Base-by-base conservation (phyloP, 2,797 vertebrate species). In the Molossus alvarezi region DNA sequence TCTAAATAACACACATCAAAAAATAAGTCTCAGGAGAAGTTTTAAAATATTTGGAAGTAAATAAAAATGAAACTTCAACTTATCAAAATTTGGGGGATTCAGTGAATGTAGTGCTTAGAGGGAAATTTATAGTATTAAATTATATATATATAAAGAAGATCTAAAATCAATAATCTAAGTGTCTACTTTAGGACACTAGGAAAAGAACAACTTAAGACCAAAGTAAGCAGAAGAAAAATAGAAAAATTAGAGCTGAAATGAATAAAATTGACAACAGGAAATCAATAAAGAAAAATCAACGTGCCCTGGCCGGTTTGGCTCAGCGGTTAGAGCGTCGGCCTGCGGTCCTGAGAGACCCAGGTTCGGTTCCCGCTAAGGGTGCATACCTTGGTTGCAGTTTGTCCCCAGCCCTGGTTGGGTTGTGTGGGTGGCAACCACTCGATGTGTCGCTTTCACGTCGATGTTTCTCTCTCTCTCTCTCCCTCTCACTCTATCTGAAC, bases 181-280 rank as follows among this genome's bases (percentile, higher is more conserved):
- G 14, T 58, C 37, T 17, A 82, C 20, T 5, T 33, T 33, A 76
- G 57, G 33, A 69, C 76, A 89, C 4, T 72, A 71, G 48, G 58
- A 72, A 58, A 62, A 88, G 15, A 71, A 67, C 8, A 62, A 87
- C 15, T 72, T 77, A 86, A 92, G 45, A 57, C 58, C 57, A 96
- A 94, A 72, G 5, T 51, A 87, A 94, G 69, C 41, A 82, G 29
- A 77, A 89, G 77, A 65, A 89, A 91, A 93, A 48, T 6, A 57
- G 45, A 93, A 88, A 79, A 76, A 45, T 57, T 41, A 48, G 21
- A 89, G 33, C 25, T 72, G 37, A 88, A 92, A 76, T 75, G 11
- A 57, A 84, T 73, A 96, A 96, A 80, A 81, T 57, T 58, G 1
- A 90, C 88, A 75, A 81, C 23, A 18, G 20, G 29, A 90, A 85